Percentiles rank a stretch among this genome's conserved stretches.
Evolutionary conservation across 2,888 invertebrate species (phyloP).

Genomic region (Nemurella pictetii): DNA sequence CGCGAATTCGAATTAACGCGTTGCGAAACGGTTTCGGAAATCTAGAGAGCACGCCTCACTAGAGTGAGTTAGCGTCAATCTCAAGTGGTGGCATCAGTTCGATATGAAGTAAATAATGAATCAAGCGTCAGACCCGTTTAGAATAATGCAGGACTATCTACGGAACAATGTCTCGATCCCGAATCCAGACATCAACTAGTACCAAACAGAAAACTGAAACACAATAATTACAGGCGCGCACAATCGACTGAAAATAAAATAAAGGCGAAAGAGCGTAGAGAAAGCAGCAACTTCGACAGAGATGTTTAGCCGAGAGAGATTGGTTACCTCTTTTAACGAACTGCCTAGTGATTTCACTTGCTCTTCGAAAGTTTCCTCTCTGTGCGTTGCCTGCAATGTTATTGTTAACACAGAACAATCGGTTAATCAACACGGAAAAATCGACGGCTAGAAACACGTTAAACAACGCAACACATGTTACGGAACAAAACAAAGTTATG

Average conservation of each 20-base stretch:
- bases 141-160: not conserved
- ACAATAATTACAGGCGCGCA: conserved; percentile 26
- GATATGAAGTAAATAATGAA: too few relatives aligned
- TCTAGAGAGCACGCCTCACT: not conserved
- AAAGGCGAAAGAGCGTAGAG: conserved; percentile 10
- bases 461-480: conserved; percentile 12
- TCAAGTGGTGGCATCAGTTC: not conserved
- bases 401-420: conserved; percentile 16
- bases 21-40: not conserved
- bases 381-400: conserved; percentile 79
- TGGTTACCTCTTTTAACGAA: conserved; percentile 89
- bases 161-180: not conserved
- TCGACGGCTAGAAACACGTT: conserved; percentile 13
- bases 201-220: conserved; percentile 25
- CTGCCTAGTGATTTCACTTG: conserved; percentile 88
- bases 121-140: not conserved
- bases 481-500: not conserved
- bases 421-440: conserved; percentile 44
- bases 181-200: not conserved
- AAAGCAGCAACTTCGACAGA: conserved; percentile 34
- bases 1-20: not conserved
- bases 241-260: not conserved
- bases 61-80: not conserved
- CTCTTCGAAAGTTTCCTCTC: conserved; percentile 91
- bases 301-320: conserved; percentile 18